Evolutionary conservation across 2,113 vertebrate genomes (phyloP).

Genomic region (Orycteropus afer): DNA sequence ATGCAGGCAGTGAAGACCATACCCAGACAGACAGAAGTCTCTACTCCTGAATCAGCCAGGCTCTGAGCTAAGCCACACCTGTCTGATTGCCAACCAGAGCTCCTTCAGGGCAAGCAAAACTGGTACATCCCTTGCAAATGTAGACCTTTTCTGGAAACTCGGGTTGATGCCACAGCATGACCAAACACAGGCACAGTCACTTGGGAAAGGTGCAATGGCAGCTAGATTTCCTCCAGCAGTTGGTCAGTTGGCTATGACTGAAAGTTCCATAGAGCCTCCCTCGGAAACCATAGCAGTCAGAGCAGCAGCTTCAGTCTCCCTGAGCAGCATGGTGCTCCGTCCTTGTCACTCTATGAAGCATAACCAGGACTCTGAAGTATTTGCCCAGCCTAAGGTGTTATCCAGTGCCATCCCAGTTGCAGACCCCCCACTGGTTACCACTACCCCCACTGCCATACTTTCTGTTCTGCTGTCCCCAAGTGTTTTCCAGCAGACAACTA

Average conservation of each 20-base stretch:
- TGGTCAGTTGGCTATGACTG: slow-evolving; percentile 93
- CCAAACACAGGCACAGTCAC: slow-evolving; percentile 86
- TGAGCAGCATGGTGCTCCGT: slow-evolving; percentile 85
- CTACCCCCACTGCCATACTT: slow-evolving; percentile 83
- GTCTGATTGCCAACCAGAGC: slow-evolving; percentile 76
- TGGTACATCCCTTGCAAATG: slow-evolving; percentile 84
- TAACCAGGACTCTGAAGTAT: slow-evolving; percentile 90
- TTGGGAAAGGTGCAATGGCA: slow-evolving; percentile 88
- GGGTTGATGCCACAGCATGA: slow-evolving; percentile 89
- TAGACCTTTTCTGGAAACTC: slow-evolving; percentile 92
- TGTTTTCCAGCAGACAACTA: slow-evolving; percentile 92
- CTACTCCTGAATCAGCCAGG: slow-evolving; percentile 87
- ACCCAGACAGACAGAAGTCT: slow-evolving; percentile 87
- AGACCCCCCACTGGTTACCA: slow-evolving; percentile 86
- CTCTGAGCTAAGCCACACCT: slow-evolving; percentile 83
- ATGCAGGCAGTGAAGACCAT: slow-evolving; percentile 87
- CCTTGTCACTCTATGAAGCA: slow-evolving; percentile 87
- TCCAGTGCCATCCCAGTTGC: slow-evolving; percentile 87
- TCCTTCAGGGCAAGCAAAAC: slow-evolving; percentile 81
- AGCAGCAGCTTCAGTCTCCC: slow-evolving; percentile 61
- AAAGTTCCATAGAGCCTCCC: slow-evolving; percentile 94
- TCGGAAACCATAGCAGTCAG: slow-evolving; percentile 80
- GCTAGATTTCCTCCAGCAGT: slow-evolving; percentile 88
- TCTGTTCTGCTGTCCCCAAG: slow-evolving; percentile 95
- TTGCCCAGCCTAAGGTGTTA: slow-evolving; percentile 88